Evolutionary conservation across 1,140 invertebrate species (phyloP), one percentile per base, ranked within the genome.

Genomic region (Diachasma alloeum): DNA sequence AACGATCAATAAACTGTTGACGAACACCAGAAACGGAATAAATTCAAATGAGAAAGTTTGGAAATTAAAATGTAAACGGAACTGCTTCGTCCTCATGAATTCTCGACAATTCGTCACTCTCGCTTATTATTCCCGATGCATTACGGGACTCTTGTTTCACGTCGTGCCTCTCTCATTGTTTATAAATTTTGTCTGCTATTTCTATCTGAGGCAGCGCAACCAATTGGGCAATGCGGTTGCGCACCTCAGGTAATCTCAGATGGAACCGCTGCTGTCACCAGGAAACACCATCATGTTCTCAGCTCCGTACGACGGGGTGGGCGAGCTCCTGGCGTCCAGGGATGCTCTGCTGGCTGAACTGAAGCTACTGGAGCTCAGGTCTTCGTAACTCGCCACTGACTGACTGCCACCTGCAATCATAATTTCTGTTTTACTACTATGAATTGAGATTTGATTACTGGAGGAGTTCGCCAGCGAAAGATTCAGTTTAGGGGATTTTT

Each of bases 291-390:
- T 91, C 83, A 94, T 90, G 84, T 94, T 94, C 83, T 94, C 94
- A 67, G 93, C 92, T 76, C 92, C 92, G 82, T 92, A 93, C 67
- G 90, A 90, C 66, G 92, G 89, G 31, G 93, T 92, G 75, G 93
- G 92, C 11, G 93, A 93, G 24, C 93, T 93, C 5, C 94, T 92
- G n/a, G 94, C 92, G 78, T 94, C 94, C n/a, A 95, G 89, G 1
- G 95, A 95, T 0, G 94, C 93, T 56, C 94, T 91, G 81, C 94
- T 95, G 3, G 94, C 92, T 4, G 94, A 95, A 83, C 94, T 95
- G 80, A 96, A 94, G 84, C 94, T 95, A 83, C 94, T 95, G 8
- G 94, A 93, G 83, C 94, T 96, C 48, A 95, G 84, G 82, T 95
- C 94, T 81, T 95, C 95, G 37, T 93, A 93, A 79, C 91, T 91